A percentile compares a stretch with the other conserved stretches of the same genome.
phyloP scores from a whole-genome alignment of 2,797 vertebrate species.

The Bothrops alternatus region DNA sequence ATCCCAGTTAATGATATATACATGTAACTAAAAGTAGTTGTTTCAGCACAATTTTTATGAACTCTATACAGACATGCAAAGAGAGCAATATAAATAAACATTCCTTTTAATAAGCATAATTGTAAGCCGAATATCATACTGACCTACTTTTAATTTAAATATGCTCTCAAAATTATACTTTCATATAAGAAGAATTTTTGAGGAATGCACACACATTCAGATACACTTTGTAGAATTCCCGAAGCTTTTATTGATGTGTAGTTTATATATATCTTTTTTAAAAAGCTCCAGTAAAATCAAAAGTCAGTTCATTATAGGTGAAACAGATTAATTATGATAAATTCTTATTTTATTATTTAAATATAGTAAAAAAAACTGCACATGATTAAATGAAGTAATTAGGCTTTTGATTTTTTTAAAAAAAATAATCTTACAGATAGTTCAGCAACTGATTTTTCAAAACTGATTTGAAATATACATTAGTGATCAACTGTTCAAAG shows the following conservation, averaged over 20 bases:
- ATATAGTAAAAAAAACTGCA: background rate
- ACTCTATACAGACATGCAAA: background rate
- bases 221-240: background rate
- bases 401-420: background rate
- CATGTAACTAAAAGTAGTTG: background rate
- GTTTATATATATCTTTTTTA: background rate
- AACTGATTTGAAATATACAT: background rate
- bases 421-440: background rate
- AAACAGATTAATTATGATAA: background rate
- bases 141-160: constrained; percentile 12
- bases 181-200: background rate
- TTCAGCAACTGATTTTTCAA: background rate
- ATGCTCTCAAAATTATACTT: background rate
- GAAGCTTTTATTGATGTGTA: background rate
- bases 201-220: background rate
- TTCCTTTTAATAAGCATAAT: background rate
- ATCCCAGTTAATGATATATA: background rate
- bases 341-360: background rate
- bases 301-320: background rate
- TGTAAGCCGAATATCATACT: background rate
- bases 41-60: background rate
- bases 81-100: background rate
- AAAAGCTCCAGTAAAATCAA: background rate
- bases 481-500: background rate
- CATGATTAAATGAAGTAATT: background rate